Percentiles rank a stretch among this genome's conserved stretches.
These are phyloP conservation scores for Sphaeridia pumilis DNA, from an alignment of 2,888 invertebrate genomes.

Conservation along the genomic window DNA sequence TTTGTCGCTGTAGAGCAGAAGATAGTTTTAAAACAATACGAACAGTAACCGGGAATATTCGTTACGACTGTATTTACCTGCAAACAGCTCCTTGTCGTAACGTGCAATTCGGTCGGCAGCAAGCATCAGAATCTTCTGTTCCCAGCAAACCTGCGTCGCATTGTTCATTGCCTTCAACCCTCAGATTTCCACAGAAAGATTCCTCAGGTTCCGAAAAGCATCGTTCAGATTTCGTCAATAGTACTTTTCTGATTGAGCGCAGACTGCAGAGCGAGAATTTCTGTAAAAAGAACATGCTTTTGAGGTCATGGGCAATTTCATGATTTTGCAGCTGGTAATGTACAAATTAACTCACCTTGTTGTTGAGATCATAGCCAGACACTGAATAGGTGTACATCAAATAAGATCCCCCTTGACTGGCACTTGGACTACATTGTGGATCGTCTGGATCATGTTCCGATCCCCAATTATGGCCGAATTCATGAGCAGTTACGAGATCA, in stretches of 20 bases:
- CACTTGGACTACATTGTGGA: constrained; percentile 87
- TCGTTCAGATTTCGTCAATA: constrained; percentile 80
- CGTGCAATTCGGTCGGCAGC: constrained; percentile 87
- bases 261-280: constrained; percentile 90
- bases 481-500: constrained; percentile 90
- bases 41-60: not conserved
- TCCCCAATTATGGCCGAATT: constrained; percentile 97
- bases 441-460: constrained; percentile 95
- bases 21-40: not conserved
- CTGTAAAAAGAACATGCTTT: constrained; percentile 48
- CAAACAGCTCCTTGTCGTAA: constrained; percentile 77
- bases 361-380: constrained; percentile 90
- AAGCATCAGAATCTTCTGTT: constrained; percentile 83
- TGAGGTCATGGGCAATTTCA: too few relatives aligned
- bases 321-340: not conserved
- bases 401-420: constrained; percentile 87
- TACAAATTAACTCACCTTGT: constrained; percentile 53
- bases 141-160: constrained; percentile 91
- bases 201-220: constrained; percentile 90
- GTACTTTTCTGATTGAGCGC: constrained; percentile 80
- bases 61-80: constrained; percentile 48
- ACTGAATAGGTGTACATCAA: constrained; percentile 95
- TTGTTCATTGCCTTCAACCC: constrained; percentile 91
- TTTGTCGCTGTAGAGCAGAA: constrained; percentile 59
- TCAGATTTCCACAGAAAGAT: constrained; percentile 89